Evolutionary conservation across 2,888 invertebrate genomes (phyloP), one percentile per base, ranked within the genome.

Genomic region (Mythimna lalbum): DNA sequence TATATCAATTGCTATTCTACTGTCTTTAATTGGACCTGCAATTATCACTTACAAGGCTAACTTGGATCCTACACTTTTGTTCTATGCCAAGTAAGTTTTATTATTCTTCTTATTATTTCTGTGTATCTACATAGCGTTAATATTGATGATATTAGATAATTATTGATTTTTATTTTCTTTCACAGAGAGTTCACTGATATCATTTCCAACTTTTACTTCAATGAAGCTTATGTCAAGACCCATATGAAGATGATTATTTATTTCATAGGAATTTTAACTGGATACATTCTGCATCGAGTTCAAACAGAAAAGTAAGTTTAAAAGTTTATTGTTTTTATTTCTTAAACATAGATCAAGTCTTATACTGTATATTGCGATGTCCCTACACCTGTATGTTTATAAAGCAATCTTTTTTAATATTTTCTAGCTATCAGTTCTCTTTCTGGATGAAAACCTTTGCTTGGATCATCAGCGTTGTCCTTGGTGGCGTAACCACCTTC

Each of bases 231-330:
- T 82, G 97, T 97, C n/a, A 97, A 97, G 89, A 98, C 98, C 0
- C 97, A 98, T 81, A 97, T 97, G 97, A 96, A 97, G 86, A 97
- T 97, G 81, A 96, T 96, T n/a, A 96, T 97, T 0, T 98, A 98
- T 86, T 96, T 97, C 73, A 95, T 97, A 86, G 98, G 98, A 7
- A 89, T 98, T 61, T 82, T 97, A 19, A 97, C 97, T 19, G 98
- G 97, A 43, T 97, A 97, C 82, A 87, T 97, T 23, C 93, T 97
- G 7, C 97, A 98, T 90, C 93, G 96, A 76, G 95, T 97, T 72
- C 97, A 97, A 90, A 93, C 95, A 36, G 95, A 96, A 85, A 96
- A 96, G 97, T 97, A 93, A 96, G 94, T 87, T 1, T 1, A 5
- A 2, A 36, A 4, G 1, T 10, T 36, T 17, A 23, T 0, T 6